These are phyloP conservation scores for Calcarius lapponicus DNA, from an alignment of 2,797 vertebrate species.

Conservation along the genomic window DNA sequence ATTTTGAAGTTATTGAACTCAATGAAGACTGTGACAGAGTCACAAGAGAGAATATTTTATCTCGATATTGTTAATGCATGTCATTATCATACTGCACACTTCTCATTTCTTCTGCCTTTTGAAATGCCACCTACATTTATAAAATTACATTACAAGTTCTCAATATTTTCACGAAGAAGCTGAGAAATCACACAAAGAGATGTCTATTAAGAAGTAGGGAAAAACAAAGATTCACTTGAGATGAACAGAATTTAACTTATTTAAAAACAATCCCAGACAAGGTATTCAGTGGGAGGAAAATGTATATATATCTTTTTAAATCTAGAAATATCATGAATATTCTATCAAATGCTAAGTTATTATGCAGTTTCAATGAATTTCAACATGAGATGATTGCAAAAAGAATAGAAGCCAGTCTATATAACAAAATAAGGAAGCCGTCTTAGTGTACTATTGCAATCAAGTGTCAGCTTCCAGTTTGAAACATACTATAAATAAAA, in stretches of 20 bases:
- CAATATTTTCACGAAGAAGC: constrained; percentile 34
- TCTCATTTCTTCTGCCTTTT: constrained; percentile 34
- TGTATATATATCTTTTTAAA: neutral
- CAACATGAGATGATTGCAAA: neutral
- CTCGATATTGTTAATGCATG: neutral
- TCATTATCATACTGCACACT: constrained; percentile 14
- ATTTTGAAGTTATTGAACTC: neutral
- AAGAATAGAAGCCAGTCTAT: neutral
- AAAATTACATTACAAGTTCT: constrained; percentile 44
- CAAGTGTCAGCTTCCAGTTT: neutral
- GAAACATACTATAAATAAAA: neutral
- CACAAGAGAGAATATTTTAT: neutral
- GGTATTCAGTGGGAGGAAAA: neutral
- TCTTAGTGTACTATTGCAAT: neutral
- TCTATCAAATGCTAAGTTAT: neutral
- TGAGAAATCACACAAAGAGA: constrained; percentile 6
- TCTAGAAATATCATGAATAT: neutral
- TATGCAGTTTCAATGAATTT: neutral
- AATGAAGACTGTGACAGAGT: neutral
- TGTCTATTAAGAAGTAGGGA: constrained; percentile 1
- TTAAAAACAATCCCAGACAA: constrained; percentile 34
- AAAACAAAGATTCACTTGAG: constrained; percentile 36
- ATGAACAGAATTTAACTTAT: neutral
- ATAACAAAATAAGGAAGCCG: neutral
- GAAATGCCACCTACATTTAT: constrained; percentile 52